A percentile compares a stretch with the other conserved stretches of the same genome.
phyloP scores from a whole-genome alignment of 2,797 vertebrate genomes.

The Anas acuta region DNA sequence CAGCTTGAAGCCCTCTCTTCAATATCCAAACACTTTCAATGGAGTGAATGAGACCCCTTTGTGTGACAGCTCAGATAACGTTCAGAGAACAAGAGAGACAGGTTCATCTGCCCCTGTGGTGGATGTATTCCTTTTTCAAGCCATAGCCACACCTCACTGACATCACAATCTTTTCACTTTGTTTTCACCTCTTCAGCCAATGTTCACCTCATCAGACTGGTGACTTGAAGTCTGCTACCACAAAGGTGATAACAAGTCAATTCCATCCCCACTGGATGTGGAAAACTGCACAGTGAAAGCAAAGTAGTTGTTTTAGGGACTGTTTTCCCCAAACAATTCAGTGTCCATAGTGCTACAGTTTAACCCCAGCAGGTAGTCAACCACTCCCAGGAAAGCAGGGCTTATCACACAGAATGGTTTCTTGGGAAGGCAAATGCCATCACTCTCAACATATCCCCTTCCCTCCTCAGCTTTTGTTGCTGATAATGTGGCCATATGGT shows the following conservation, averaged over 20 bases:
- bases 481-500: too few relatives aligned
- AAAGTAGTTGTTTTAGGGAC: neutral
- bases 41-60: neutral
- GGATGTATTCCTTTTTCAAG: neutral
- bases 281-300: neutral
- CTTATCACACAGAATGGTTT: too few relatives aligned
- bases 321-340: rapidly evolving
- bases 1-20: neutral
- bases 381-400: too few relatives aligned
- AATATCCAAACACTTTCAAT: neutral
- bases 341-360: too few relatives aligned
- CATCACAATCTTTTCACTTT: neutral
- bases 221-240: neutral
- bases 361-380: too few relatives aligned
- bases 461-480: too few relatives aligned
- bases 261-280: neutral
- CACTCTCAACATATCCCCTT: too few relatives aligned
- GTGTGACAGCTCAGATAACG: neutral
- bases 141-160: neutral
- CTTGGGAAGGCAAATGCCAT: too few relatives aligned
- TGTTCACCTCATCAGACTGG: rapidly evolving
- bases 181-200: neutral
- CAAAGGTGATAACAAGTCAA: neutral
- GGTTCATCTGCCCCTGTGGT: too few relatives aligned
- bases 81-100: too few relatives aligned